Evolutionary conservation across 1,140 invertebrate species (phyloP).

Genomic region (Cecropterus lyciades): DNA sequence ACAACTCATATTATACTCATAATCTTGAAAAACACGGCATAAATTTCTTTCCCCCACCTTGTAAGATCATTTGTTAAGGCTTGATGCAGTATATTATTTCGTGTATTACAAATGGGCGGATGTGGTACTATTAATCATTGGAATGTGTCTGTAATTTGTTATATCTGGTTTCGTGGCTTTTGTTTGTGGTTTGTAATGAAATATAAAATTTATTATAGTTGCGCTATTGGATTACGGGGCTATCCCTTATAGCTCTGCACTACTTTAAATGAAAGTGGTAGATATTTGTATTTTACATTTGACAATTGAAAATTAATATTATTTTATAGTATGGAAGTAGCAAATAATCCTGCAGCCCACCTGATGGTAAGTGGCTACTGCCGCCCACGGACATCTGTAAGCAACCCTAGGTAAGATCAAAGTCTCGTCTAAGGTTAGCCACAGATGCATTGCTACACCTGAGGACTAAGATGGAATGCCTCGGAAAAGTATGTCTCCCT

Average conservation of each 20-base stretch:
- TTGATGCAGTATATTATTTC: background rate
- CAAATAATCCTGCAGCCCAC: no score
- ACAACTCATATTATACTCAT: background rate
- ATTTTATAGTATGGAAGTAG: no score
- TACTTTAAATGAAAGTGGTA: no score
- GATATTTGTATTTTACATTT: no score
- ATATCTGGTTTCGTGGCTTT: constrained; percentile 15
- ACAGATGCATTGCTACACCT: no score
- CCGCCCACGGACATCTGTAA: no score
- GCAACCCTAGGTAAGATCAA: no score
- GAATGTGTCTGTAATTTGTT: constrained; percentile 9
- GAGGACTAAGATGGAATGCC: no score
- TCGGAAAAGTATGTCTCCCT: no score
- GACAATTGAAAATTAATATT: no score
- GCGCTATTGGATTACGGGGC: background rate
- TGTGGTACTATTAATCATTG: constrained; percentile 13
- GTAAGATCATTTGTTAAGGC: constrained; percentile 7
- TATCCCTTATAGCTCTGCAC: background rate
- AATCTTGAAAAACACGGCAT: background rate
- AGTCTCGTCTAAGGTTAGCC: no score
- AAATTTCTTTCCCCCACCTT: background rate
- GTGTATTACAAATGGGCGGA: background rate
- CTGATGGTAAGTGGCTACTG: no score
- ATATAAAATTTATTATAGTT: background rate
- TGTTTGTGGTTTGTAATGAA: constrained; percentile 6